Evolutionary conservation across 2,113 vertebrate genomes (phyloP).

Genomic region (Sceloporus tristichus): DNA sequence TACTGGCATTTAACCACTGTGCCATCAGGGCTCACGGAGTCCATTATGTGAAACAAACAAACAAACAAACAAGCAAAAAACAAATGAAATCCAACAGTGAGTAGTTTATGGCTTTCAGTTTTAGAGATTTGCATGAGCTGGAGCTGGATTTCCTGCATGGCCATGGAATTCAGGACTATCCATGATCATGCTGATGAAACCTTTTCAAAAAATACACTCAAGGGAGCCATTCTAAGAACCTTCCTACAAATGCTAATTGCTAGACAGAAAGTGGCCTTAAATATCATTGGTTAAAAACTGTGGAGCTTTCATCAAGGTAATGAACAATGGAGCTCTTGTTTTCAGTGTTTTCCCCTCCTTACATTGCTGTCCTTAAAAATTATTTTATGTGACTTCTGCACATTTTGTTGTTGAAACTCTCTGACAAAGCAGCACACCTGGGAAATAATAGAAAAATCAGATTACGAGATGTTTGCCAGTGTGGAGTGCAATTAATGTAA

Average conservation of each 20-base stretch:
- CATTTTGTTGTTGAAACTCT: not conserved
- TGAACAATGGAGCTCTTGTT: not conserved
- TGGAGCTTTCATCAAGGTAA: not conserved
- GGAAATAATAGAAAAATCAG: not conserved
- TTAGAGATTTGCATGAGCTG: not conserved
- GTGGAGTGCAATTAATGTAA: conserved; percentile 23
- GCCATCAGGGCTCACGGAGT: too few species aligned
- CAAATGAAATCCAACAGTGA: not conserved
- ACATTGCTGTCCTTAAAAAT: not conserved
- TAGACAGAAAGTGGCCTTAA: not conserved
- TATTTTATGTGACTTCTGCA: not conserved
- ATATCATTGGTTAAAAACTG: not conserved
- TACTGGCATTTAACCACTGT: too few species aligned
- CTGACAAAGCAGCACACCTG: not conserved
- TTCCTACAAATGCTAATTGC: conserved; percentile 1
- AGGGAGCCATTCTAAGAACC: not conserved
- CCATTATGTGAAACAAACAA: not conserved
- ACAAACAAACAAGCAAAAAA: too few species aligned
- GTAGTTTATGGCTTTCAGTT: not conserved
- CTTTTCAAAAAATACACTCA: not conserved
- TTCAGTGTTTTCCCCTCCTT: not conserved
- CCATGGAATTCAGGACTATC: not conserved
- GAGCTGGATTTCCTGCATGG: not conserved
- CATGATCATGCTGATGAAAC: not conserved
- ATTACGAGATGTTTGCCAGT: not conserved